Conservation (phyloP, 2,888 invertebrate genomes). For the Synanthedon formicaeformis region DNA sequence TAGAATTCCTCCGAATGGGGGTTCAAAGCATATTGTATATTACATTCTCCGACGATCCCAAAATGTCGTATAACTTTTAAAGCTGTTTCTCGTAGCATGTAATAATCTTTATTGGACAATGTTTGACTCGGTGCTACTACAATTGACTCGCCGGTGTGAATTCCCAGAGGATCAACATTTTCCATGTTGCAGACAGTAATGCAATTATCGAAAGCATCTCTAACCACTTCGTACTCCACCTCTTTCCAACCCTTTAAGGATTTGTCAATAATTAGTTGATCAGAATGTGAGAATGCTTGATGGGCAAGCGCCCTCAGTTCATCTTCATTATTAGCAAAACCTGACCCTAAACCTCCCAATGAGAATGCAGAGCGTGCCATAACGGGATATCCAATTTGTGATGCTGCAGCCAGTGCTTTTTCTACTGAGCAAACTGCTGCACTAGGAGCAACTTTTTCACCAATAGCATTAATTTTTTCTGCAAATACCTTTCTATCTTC, state of each 20-base stretch:
- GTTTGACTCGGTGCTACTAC: conserved; percentile 99
- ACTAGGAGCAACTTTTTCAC: conserved; percentile 95
- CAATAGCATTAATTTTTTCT: conserved; percentile 87
- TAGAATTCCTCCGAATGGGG: conserved; percentile 91
- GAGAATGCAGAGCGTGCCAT: conserved; percentile 97
- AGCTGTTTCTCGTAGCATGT: conserved; percentile 92
- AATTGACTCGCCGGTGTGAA: conserved; percentile 98
- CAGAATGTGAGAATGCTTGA: conserved; percentile 88
- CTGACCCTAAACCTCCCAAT: conserved; percentile 97
- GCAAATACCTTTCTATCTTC: conserved; percentile 97
- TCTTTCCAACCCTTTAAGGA: conserved; percentile 99
- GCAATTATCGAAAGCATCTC: conserved; percentile 98
- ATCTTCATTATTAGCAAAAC: conserved; percentile 91
- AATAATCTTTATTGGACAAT: conserved; percentile 94
- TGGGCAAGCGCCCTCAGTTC: conserved; percentile 84
- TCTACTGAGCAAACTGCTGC: conserved; percentile 90
- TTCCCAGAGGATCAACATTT: conserved; percentile 98
- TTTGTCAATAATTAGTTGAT: conserved; percentile 95
- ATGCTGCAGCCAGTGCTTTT: conserved; percentile 90
- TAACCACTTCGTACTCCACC: conserved; percentile 98
- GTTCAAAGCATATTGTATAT: conserved; percentile 98
- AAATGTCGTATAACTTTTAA: conserved; percentile 96
- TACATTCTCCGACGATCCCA: conserved; percentile 98
- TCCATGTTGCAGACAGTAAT: conserved; percentile 99
- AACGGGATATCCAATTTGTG: conserved; percentile 93